A percentile compares a stretch with the other conserved stretches of the same genome.
phyloP scores from a whole-genome alignment of 2,797 vertebrate genomes.

The Lepidocolaptes lacrymiger region DNA sequence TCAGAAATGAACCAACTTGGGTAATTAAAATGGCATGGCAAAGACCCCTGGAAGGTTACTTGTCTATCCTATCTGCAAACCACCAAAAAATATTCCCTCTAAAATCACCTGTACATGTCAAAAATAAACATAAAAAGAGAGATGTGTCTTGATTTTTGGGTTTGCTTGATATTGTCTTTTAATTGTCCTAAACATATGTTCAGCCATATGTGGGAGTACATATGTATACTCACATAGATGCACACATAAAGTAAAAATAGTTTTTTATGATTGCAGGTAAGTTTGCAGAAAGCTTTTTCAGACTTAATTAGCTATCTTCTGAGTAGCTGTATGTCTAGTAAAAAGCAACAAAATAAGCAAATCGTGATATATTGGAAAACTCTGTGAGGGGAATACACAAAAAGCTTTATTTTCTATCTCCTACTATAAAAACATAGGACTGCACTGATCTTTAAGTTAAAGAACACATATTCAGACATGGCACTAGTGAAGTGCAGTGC shows the following conservation, averaged over 20 bases:
- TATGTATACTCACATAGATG: background rate
- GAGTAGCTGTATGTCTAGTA: background rate
- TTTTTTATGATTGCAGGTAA: slow-evolving; percentile 8
- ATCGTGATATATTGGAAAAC: background rate
- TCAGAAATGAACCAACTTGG: background rate
- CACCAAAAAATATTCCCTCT: background rate
- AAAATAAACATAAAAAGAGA: background rate
- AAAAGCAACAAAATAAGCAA: background rate
- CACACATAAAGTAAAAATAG: background rate
- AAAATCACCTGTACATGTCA: background rate
- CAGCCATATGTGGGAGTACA: slow-evolving; percentile 11
- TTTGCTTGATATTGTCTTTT: slow-evolving; percentile 1
- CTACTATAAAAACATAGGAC: background rate
- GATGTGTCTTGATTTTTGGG: background rate
- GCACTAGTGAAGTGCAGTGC: background rate
- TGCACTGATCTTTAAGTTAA: background rate
- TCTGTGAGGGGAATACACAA: background rate
- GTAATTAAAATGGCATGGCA: background rate
- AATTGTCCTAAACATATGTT: slow-evolving; percentile 52
- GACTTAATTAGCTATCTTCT: slow-evolving; percentile 1
- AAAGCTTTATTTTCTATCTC: background rate
- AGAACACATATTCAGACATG: background rate
- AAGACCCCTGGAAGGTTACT: background rate
- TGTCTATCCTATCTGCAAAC: background rate
- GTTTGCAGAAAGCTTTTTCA: slow-evolving; percentile 9